Percentiles rank a stretch among this genome's conserved stretches.
Evolutionary conservation across 2,888 invertebrate species (phyloP).

Genomic region (Pyrrhosoma nymphula): DNA sequence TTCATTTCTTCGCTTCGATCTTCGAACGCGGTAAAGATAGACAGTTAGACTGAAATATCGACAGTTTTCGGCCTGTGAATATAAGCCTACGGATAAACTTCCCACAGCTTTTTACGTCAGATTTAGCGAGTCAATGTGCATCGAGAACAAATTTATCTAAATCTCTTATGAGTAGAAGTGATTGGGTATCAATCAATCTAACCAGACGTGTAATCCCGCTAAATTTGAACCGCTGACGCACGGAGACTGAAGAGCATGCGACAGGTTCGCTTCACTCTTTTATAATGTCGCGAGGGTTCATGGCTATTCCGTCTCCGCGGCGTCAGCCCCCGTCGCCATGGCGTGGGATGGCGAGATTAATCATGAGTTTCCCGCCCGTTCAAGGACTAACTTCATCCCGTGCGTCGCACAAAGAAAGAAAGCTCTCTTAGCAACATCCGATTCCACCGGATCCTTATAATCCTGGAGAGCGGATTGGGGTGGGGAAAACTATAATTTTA

Average conservation of each 20-base stretch:
- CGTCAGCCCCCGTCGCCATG: not conserved
- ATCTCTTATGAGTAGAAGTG: not conserved
- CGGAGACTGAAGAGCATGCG: not conserved
- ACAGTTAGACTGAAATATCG: no score
- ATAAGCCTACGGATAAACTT: not conserved
- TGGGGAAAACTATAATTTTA: no score
- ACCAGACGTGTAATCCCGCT: not conserved
- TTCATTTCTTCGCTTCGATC: no score
- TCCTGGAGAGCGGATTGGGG: not conserved
- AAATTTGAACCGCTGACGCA: not conserved
- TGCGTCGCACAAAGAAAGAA: not conserved
- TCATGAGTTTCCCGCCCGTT: not conserved
- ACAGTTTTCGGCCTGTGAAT: no score
- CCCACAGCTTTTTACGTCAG: not conserved
- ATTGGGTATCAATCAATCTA: not conserved
- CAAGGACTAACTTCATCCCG: not conserved
- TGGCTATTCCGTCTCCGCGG: not conserved
- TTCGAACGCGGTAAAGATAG: no score
- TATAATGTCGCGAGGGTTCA: constrained; percentile 13
- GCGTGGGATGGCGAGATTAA: not conserved
- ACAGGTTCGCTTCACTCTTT: not conserved
- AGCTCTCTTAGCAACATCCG: not conserved
- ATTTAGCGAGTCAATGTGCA: not conserved
- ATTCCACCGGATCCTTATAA: not conserved
- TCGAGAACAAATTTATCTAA: not conserved